Evolutionary conservation across 2,113 vertebrate species (phyloP), one percentile per base, ranked within the genome.

Genomic region (Mesocricetus auratus): DNA sequence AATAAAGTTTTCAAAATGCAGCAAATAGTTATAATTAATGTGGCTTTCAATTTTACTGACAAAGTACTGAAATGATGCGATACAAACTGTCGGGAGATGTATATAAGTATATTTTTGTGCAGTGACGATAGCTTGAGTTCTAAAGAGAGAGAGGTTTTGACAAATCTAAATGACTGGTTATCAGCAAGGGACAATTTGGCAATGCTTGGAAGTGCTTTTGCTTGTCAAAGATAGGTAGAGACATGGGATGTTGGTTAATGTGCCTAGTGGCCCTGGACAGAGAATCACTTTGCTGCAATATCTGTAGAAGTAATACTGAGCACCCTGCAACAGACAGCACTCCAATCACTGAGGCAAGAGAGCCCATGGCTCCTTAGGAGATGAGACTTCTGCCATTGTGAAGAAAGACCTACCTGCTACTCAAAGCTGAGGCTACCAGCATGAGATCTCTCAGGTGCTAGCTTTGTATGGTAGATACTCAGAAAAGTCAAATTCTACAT

Each of bases 31-130:
- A 10, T 81, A 90, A 92, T 89, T 88, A 94, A 82, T 0, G 0
- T 47, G 36, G 66, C 62, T 97, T 96, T 56, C 19, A 39, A 83
- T 94, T 94, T 93, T 79, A 78, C 78, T 66, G 73, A 90, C 91
- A 56, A 85, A 79, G 89, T 91, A 83, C 53, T 82, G 79, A 97
- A 73, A 31, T 47, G 50, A 74, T 45, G 86, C 36, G 47, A 42
- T 53, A 19, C 21, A 31, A 47, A 75, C 66, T 75, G 7, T n/a
- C 85, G 86, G 56, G 17, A 90, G 42, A 94, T 85, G 73, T 92
- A 47, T 42, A 5, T 15, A 83, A 75, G 42, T 22, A 22, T 36
- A 53, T 73, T 91, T 91, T 79, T 42, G 53, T 90, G 11, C 66
- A 74, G 36, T 68, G 29, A 26, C 39, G 50, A 45, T 89, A 73